Percentiles rank a stretch among this genome's conserved stretches.
Conservation (phyloP, 2,113 vertebrate genomes). For the Myotis brandtii region DNA sequence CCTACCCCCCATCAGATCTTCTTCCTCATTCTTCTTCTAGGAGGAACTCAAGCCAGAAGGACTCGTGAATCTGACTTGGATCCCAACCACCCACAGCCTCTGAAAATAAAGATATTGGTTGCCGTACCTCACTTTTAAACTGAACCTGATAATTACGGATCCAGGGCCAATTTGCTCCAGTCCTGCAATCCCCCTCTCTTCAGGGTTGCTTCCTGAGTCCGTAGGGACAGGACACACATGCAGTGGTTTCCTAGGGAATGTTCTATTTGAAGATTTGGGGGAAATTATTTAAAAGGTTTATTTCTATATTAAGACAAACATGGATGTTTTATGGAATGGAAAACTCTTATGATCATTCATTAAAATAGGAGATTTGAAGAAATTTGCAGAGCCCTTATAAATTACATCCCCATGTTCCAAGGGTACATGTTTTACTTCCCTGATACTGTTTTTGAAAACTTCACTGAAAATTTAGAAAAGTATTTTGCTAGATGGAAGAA, state of each 20-base stretch:
- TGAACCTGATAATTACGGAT: neutral
- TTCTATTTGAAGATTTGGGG: neutral
- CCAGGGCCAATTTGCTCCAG: neutral
- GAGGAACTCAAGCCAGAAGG: neutral
- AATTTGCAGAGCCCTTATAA: neutral
- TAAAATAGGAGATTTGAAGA: constrained; percentile 18
- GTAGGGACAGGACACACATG: too few species aligned
- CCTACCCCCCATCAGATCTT: neutral
- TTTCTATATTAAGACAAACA: neutral
- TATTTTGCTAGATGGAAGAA: neutral
- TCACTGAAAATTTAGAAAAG: neutral
- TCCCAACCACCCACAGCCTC: neutral
- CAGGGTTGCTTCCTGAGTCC: neutral
- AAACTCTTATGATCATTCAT: neutral
- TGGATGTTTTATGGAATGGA: neutral
- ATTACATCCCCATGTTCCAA: neutral
- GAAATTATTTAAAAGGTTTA: neutral
- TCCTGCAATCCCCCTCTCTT: too few species aligned
- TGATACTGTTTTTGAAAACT: neutral
- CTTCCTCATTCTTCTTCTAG: neutral
- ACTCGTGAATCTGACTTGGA: neutral
- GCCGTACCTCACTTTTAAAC: neutral
- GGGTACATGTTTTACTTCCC: neutral
- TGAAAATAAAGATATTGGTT: neutral
- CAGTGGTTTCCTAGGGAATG: neutral